Evolutionary conservation across 2,888 invertebrate species (phyloP).

Genomic region (Galerucella calmariensis): DNA sequence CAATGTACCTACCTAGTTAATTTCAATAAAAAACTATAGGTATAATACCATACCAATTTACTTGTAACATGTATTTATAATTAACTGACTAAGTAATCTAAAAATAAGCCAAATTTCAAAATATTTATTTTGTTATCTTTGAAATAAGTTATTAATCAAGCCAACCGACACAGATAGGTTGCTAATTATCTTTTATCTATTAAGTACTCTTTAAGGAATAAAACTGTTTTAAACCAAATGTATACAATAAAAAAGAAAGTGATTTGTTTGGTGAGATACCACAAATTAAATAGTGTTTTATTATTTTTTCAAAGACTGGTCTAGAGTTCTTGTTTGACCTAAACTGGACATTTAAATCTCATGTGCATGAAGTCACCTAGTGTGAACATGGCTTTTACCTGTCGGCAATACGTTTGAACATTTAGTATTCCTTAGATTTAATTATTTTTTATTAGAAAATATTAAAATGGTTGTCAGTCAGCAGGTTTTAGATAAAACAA

Average conservation of each 20-base stretch:
- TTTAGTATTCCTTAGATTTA: slow-evolving; percentile 34
- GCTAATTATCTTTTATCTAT: not conserved
- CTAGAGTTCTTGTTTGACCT: slow-evolving; percentile 17
- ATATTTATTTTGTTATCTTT: not conserved
- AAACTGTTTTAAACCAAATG: not conserved
- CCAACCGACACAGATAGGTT: not conserved
- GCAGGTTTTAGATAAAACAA: slow-evolving; percentile 1
- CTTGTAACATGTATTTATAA: too few species aligned
- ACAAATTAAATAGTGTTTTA: not conserved
- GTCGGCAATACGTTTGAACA: slow-evolving; percentile 52
- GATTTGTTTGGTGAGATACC: not conserved
- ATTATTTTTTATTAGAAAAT: slow-evolving; percentile 42
- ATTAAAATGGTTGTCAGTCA: not conserved
- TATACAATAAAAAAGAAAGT: not conserved
- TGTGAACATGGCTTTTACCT: slow-evolving; percentile 63
- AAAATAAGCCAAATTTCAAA: too few species aligned
- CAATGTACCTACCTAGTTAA: too few species aligned
- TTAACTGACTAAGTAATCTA: too few species aligned
- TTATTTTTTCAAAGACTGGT: slow-evolving; percentile 1
- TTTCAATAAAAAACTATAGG: too few species aligned
- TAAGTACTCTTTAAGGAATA: not conserved
- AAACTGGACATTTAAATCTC: slow-evolving; percentile 60
- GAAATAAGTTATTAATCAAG: not conserved
- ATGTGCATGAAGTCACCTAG: slow-evolving; percentile 54
- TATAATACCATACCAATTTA: too few species aligned